Evolutionary conservation across 2,888 invertebrate genomes (phyloP), one percentile per base, ranked within the genome.

Genomic region (Acrobasis suavella): DNA sequence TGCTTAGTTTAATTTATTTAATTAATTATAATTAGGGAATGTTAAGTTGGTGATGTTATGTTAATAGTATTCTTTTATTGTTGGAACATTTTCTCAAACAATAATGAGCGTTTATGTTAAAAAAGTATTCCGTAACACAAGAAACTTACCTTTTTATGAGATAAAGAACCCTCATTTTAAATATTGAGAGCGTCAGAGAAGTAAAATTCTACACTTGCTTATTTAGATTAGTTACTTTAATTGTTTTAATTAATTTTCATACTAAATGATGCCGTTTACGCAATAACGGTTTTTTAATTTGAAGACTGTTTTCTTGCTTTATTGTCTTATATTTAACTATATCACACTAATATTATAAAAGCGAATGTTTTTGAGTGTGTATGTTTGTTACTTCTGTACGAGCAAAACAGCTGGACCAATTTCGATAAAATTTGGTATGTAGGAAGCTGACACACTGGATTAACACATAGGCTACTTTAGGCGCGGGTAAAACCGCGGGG

Each of bases 1-100:
- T 69, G 73, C 71, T 74, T 74, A 76, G 77, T 77, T 74, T 77
- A 77, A 76, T 82, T 81, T 73, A 72, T 73, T 71, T 77, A 77
- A 76, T 82, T 81, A 74, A 72, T 73, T 71, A 66, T 72, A 72
- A 72, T 73, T 68, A 65, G 69, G 69, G 66, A 65, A 66, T 69
- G 66, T 67, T 70, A 71, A 68, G 65, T 66, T 65, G 69, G 65
- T 62, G 67, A 68, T 75, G 70, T 71, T 72, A 69, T 72, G 72
- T 70, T 75, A 72, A 72, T 69, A 63, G 61, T 61, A 61, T 66
- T 65, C 65, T 69, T 71, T 72, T 68, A 72, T 69, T 69, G 68
- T 69, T 67, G 61, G 66, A 68, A 70, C 67, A 66, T 69, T 69
- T 68, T 72, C 65, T 65, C 65, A 66, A 71, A 69, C 70, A 69